Evolutionary conservation across 2,888 invertebrate genomes (phyloP).

Genomic region (Lamellibrachia columna): DNA sequence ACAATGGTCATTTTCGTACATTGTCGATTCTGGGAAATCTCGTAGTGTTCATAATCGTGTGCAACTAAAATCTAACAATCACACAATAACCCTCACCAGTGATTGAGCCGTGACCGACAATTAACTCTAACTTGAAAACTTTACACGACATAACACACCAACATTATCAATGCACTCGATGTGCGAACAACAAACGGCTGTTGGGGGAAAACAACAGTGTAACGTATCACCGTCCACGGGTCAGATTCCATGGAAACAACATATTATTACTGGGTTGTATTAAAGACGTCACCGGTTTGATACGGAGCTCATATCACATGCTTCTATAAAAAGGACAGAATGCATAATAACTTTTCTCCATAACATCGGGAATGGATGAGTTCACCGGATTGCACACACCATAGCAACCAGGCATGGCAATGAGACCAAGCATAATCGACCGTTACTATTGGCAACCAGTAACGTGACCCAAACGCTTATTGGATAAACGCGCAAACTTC

Average conservation of each 20-base stretch:
- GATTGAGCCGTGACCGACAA: not conserved
- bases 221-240: not conserved
- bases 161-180: not conserved
- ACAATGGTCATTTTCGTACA: too few relatives aligned
- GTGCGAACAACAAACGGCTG: not conserved
- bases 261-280: not conserved
- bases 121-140: not conserved
- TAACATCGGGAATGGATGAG: not conserved
- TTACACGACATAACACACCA: not conserved
- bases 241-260: not conserved
- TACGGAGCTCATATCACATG: not conserved
- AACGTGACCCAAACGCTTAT: not conserved
- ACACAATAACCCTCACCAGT: not conserved
- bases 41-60: not conserved
- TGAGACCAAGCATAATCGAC: not conserved
- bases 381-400: not conserved
- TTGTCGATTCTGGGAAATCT: too few relatives aligned
- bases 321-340: not conserved
- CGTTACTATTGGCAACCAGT: not conserved
- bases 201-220: not conserved
- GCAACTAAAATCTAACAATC: conserved; percentile 3
- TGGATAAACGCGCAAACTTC: not conserved
- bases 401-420: conserved; percentile 12
- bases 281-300: conserved; percentile 16
- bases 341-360: not conserved